A percentile compares a stretch with the other conserved stretches of the same genome.
Conservation (phyloP, 2,888 invertebrate species). For the Digitonthophagus gazella region DNA sequence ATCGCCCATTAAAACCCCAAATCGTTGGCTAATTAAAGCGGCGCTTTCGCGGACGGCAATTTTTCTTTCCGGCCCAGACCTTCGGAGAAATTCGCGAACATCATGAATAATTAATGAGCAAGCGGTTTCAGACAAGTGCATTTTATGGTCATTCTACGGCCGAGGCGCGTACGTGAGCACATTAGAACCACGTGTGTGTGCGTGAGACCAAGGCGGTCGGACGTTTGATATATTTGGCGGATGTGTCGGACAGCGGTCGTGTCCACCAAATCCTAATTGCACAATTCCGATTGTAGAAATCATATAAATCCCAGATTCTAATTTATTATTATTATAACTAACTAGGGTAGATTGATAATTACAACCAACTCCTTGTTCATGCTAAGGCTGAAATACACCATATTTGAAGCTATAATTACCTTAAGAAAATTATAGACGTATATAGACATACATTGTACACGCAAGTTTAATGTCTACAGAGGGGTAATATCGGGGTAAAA, state of each 20-base stretch:
- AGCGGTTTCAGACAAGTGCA: conserved; percentile 16
- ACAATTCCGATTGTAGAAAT: neutral
- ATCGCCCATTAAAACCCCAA: neutral
- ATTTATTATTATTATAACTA: too few relatives aligned
- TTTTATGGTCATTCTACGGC: conserved; percentile 11
- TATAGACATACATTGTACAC: too few relatives aligned
- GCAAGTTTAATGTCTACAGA: too few relatives aligned
- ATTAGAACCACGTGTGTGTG: conserved; percentile 10
- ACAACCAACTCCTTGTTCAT: too few relatives aligned
- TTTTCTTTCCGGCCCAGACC: too few relatives aligned
- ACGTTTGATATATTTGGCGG: neutral
- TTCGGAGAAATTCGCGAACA: neutral
- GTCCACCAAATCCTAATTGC: neutral
- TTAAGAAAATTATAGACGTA: too few relatives aligned
- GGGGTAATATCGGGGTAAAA: too few relatives aligned
- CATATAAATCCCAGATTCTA: too few relatives aligned
- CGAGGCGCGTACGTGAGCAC: conserved; percentile 11
- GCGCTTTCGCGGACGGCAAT: neutral
- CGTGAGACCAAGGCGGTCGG: neutral
- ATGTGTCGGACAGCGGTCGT: neutral
- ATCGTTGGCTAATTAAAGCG: neutral
- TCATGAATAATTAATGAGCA: conserved; percentile 18
- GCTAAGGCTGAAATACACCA: too few relatives aligned
- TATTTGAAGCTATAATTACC: too few relatives aligned
- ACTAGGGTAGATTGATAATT: too few relatives aligned